phyloP scores from a whole-genome alignment of 1,140 invertebrate genomes.

The Cardiocondyla obscurior region DNA sequence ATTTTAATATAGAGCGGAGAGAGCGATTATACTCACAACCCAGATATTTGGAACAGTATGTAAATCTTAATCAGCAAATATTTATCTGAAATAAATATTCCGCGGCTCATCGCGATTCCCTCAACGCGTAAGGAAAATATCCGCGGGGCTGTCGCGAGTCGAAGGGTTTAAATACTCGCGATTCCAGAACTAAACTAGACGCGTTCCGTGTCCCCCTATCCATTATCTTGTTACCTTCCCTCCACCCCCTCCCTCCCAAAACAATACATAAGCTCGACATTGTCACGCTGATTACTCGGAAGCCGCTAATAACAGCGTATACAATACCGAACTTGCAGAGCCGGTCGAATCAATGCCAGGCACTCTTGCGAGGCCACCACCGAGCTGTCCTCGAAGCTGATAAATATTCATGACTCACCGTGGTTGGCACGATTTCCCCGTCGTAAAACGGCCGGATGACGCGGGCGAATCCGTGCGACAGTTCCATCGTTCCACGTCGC shows the following conservation, averaged over 20 bases:
- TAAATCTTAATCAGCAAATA: neutral
- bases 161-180: slow-evolving; percentile 18
- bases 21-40: neutral
- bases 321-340: slow-evolving; percentile 55
- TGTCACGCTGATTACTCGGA: slow-evolving; percentile 47
- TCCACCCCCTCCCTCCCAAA: neutral
- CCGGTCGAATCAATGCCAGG: slow-evolving; percentile 46
- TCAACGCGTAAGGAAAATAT: slow-evolving; percentile 1
- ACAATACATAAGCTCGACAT: slow-evolving; percentile 50
- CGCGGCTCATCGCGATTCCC: neutral
- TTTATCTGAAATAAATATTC: slow-evolving; percentile 6
- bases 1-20: neutral
- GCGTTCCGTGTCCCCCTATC: slow-evolving; percentile 4
- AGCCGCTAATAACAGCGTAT: slow-evolving; percentile 18
- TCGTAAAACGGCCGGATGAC: slow-evolving; percentile 57
- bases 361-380: neutral
- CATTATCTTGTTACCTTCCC: slow-evolving; percentile 31
- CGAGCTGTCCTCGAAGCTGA: slow-evolving; percentile 34
- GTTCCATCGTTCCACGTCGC: slow-evolving; percentile 40
- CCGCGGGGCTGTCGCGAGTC: neutral
- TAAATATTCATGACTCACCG: slow-evolving; percentile 68
- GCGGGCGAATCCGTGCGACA: slow-evolving; percentile 37
- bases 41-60: neutral
- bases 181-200: slow-evolving; percentile 26
- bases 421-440: slow-evolving; percentile 35